Percentiles rank a stretch among this genome's conserved stretches.
These are phyloP conservation scores for Carassius gibelio DNA, from an alignment of 2,113 vertebrate genomes.

Conservation along the genomic window DNA sequence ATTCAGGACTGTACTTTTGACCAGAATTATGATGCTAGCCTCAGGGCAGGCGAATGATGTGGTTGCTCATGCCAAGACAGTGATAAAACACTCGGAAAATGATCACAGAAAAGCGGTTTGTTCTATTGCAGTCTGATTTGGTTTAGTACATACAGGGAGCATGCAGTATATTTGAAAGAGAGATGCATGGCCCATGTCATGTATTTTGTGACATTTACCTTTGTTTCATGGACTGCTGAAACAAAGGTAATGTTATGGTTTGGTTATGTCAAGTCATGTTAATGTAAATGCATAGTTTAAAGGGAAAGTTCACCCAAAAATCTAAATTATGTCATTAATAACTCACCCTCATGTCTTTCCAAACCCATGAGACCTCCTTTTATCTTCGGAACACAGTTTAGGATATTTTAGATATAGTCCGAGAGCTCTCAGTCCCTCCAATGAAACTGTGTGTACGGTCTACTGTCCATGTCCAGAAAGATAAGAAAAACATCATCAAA, in stretches of 20 bases:
- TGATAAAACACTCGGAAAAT: not conserved
- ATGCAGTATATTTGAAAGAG: not conserved
- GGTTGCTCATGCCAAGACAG: not conserved
- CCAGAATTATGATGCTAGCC: not conserved
- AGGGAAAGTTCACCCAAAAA: too few relatives aligned
- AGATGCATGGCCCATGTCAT: not conserved
- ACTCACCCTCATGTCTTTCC: too few relatives aligned
- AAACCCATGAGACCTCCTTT: too few relatives aligned
- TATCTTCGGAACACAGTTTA: too few relatives aligned
- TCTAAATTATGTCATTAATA: too few relatives aligned
- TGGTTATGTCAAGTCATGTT: not conserved
- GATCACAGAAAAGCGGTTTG: not conserved
- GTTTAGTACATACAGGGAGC: not conserved
- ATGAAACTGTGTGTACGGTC: too few relatives aligned
- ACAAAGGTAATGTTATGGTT: too few relatives aligned
- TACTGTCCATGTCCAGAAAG: too few relatives aligned
- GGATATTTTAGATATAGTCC: too few relatives aligned
- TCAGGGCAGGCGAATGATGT: not conserved
- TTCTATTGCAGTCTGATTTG: not conserved
- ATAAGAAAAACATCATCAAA: too few relatives aligned
- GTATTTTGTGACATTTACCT: not conserved
- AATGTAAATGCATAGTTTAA: not conserved
- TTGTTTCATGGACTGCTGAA: not conserved
- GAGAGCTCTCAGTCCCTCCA: too few relatives aligned
- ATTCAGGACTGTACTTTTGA: not conserved